phyloP scores from a whole-genome alignment of 2,113 vertebrate species.

The Pampusana beccarii region DNA sequence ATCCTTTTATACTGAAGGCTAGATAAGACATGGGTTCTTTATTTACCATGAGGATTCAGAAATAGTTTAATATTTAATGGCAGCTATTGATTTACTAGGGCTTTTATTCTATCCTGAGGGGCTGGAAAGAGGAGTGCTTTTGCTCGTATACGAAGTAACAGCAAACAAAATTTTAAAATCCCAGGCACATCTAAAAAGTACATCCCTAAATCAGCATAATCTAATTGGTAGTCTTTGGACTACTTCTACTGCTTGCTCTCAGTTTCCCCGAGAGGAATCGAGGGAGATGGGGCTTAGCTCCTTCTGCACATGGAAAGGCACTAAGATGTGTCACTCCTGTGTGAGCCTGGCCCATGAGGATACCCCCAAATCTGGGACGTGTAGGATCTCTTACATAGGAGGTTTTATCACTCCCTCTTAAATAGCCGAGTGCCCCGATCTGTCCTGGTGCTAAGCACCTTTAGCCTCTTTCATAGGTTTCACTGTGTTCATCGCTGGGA shows the following conservation, averaged over 20 bases:
- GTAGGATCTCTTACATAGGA: background rate
- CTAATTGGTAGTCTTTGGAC: background rate
- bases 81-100: background rate
- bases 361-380: background rate
- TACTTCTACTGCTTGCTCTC: background rate
- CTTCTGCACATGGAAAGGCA: background rate
- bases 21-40: slow-evolving; percentile 11
- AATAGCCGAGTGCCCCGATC: background rate
- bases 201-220: background rate
- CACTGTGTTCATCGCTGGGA: background rate
- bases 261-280: background rate
- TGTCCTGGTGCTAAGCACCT: background rate
- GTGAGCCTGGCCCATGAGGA: background rate
- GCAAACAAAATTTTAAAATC: slow-evolving; percentile 3
- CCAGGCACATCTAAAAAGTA: background rate
- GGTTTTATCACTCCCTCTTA: background rate
- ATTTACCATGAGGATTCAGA: slow-evolving; percentile 14
- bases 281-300: background rate
- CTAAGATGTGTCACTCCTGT: background rate
- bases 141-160: background rate
- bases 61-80: slow-evolving; percentile 20
- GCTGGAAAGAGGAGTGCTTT: background rate
- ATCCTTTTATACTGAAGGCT: slow-evolving; percentile 1
- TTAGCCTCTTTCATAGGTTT: background rate
- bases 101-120: background rate